Evolutionary conservation across 2,888 invertebrate species (phyloP).

Genomic region (Pseudococcus longispinus): DNA sequence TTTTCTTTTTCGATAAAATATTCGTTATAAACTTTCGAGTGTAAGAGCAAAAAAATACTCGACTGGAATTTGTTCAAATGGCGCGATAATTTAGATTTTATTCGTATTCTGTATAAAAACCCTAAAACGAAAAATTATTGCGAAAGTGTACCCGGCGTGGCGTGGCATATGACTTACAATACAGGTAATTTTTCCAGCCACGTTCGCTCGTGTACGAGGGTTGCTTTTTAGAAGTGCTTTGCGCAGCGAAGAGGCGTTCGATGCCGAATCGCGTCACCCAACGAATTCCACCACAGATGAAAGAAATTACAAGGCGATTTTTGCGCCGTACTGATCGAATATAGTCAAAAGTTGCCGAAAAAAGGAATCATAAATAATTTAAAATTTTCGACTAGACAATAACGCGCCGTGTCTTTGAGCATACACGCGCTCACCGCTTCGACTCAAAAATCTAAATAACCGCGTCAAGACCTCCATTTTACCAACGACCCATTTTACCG

Average conservation of each 20-base stretch:
- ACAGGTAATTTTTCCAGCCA: slow-evolving; percentile 14
- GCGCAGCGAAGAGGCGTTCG: not conserved
- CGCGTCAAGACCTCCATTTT: slow-evolving; percentile 35
- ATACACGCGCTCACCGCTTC: not conserved
- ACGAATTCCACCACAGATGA: not conserved
- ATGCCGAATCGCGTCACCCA: not conserved
- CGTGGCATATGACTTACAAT: not conserved
- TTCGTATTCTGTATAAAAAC: not conserved
- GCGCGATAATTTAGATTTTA: not conserved
- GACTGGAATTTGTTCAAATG: not conserved
- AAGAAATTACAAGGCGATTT: not conserved
- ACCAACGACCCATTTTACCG: slow-evolving; percentile 39
- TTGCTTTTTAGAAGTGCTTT: not conserved
- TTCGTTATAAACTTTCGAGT: not conserved
- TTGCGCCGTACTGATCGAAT: not conserved
- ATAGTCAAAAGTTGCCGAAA: not conserved
- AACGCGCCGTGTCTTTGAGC: not conserved
- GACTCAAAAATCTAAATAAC: not conserved
- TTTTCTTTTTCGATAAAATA: slow-evolving; percentile 21
- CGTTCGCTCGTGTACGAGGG: not conserved
- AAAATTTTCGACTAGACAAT: not conserved
- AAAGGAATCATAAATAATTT: not conserved
- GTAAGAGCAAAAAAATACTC: not conserved
- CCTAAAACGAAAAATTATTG: not conserved
- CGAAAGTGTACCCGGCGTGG: not conserved